Base-by-base conservation (phyloP, 92 coral and sea anemone species). In the Umimayanthus chanpuru region DNA sequence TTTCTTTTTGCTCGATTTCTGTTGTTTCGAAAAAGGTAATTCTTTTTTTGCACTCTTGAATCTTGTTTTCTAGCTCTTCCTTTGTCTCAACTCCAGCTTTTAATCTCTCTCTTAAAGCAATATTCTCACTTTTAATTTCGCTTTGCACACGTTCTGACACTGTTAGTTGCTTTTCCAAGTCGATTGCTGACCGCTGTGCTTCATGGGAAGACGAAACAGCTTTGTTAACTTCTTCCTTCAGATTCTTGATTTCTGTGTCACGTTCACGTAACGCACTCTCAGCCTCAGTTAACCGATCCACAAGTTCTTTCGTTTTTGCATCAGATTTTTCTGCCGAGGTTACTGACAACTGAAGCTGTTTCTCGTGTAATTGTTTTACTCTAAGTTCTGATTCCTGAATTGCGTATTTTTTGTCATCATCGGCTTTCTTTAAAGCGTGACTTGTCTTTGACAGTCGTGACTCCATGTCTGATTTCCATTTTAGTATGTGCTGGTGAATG, bases 361-460 rank as follows among this genome's bases (percentile, higher is more conserved):
- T 92, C 90, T 97, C 99, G n/a, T 90, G 90, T 4, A 97, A 78
- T 64, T 97, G 99, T 72, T 90, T 91, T 8, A 90, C 88, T 76
- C 96, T 93, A 21, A 94, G 89, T 77, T 95, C 95, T 20, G 92
- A 92, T 68, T 97, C 99, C 90, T 92, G 94, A 41, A 91, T 90
- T 3, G 93, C 89, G 76, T 89, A 96, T 66, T 93, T 88, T 53
- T 88, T 90, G 43, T 97, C 98, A n/a, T 95, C 97, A 36, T 89
- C 90, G 23, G 96, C 94, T 79, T 92, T 93, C 75, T 94, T 91
- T 72, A 92, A 83, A 21, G 93, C 97, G 28, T 88, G 91, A 26
- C 78, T 78, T 40, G 94, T 89, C 80, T 85, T 88, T 23, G 90
- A 85, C 28, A 92, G 40, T 82, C 85, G 94, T 4, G 94, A 81